Evolutionary conservation across 2,113 vertebrate species (phyloP).

Genomic region (Bothrops jararaca): DNA sequence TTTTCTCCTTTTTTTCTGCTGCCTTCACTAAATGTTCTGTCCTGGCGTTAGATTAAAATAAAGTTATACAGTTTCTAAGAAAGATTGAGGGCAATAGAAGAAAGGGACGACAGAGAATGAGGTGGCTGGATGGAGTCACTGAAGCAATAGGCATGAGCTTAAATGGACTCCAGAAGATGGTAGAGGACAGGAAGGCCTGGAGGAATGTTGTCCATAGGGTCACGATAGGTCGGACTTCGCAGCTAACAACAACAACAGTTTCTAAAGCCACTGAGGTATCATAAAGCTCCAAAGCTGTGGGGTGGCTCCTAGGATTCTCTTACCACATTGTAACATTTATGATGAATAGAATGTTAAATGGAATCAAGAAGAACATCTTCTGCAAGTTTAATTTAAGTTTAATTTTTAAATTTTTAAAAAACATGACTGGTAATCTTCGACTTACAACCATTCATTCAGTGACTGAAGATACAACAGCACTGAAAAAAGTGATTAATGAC

Average conservation of each 20-base stretch:
- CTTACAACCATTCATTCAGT: too few species aligned
- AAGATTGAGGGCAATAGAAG: too few species aligned
- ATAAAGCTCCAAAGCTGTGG: not conserved
- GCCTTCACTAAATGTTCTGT: not conserved
- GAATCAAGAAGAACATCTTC: not conserved
- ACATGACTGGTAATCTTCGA: too few species aligned
- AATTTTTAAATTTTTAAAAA: not conserved
- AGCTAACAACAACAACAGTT: not conserved
- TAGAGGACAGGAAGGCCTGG: too few species aligned
- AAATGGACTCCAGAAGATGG: too few species aligned
- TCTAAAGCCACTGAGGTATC: not conserved
- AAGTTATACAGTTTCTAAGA: not conserved
- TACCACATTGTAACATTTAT: not conserved
- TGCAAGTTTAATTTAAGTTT: not conserved
- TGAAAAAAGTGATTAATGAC: too few species aligned
- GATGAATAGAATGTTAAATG: not conserved
- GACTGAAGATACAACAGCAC: too few species aligned
- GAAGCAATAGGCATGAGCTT: too few species aligned
- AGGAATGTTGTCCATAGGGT: too few species aligned
- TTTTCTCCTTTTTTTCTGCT: not conserved
- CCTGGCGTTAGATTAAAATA: not conserved
- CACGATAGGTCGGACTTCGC: too few species aligned
- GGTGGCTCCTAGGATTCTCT: not conserved
- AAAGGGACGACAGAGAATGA: too few species aligned
- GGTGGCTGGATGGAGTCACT: too few species aligned